Evolutionary conservation across 1,140 invertebrate genomes (phyloP), one percentile per base, ranked within the genome.

Genomic region (Laupala kohalensis): DNA sequence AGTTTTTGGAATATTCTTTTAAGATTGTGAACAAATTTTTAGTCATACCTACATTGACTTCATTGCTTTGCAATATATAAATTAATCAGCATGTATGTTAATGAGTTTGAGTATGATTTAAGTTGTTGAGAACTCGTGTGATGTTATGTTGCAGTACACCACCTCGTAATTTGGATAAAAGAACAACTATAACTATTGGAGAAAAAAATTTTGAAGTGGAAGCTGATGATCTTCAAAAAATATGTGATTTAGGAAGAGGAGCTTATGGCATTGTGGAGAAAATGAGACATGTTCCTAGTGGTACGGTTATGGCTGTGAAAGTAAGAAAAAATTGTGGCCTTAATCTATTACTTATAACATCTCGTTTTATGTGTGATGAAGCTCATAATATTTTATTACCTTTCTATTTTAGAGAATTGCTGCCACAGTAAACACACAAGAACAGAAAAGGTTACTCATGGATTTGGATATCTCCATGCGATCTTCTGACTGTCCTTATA

Each of bases 201-300:
- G 92, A 93, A 65, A 87, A 90, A 77, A 92, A 90, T 30, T 94
- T 95, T 80, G 90, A 90, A 75, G 93, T 98, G 19, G 92, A 94
- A 81, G 93, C 94, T n/a, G 92, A 94, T 84, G 92, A 94, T 80
- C 83, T 94, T 75, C 90, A 91, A 77, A 92, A 89, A 79, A 89
- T 93, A 70, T 90, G 91, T 78, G 92, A 96, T 80, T 86, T 99
- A 73, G 97, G 96, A 4, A 87, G 93, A 74, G 97, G 96, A 13
- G 95, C 95, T 15, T 98, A 97, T 85, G 96, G 96, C 5, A 90
- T 96, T 79, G 96, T 99, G 5, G 93, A 97, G 77, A 97, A 97
- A 84, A 97, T 98, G 94, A 83, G 87, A 71, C 96, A 98, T 79
- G 89, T 90, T 77, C 90, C 90, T 73, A 94, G 91, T 76, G 87